A percentile compares a stretch with the other conserved stretches of the same genome.
phyloP scores from a whole-genome alignment of 2,797 vertebrate species.

The Scolopax rusticola region DNA sequence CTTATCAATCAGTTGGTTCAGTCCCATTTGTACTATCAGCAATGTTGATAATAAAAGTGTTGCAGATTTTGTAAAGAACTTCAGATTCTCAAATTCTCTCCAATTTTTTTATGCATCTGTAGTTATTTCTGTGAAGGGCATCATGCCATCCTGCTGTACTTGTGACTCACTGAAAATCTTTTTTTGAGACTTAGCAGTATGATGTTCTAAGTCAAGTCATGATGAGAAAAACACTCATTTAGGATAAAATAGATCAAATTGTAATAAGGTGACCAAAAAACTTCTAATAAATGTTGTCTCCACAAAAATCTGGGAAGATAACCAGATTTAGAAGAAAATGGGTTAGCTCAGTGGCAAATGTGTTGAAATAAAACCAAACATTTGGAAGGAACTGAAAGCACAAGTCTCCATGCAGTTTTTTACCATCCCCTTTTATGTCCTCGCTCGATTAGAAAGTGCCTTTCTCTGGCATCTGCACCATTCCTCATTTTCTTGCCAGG shows the following conservation, averaged over 20 bases:
- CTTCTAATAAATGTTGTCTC: not conserved
- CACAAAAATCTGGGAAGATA: not conserved
- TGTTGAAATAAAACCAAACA: not conserved
- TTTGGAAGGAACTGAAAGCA: not conserved
- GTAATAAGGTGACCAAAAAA: not conserved
- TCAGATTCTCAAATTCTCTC: constrained; percentile 18
- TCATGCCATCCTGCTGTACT: not conserved
- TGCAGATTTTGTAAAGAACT: constrained; percentile 51
- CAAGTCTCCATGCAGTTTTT: not conserved
- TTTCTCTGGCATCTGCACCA: not conserved
- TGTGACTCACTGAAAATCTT: constrained; percentile 19
- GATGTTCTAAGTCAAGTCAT: not conserved
- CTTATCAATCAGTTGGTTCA: constrained; percentile 54
- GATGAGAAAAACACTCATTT: not conserved
- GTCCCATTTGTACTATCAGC: constrained; percentile 48
- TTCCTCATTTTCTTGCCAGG: not conserved
- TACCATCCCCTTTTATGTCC: not conserved
- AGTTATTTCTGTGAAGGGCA: constrained; percentile 40
- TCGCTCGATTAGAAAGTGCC: not conserved
- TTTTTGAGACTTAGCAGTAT: not conserved
- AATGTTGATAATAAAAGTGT: constrained; percentile 30
- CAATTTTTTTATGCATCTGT: not conserved
- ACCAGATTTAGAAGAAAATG: not conserved
- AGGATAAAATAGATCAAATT: not conserved
- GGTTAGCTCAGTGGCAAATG: not conserved